phyloP scores from a whole-genome alignment of 2,888 invertebrate genomes.

The Dichetophora obliterata region DNA sequence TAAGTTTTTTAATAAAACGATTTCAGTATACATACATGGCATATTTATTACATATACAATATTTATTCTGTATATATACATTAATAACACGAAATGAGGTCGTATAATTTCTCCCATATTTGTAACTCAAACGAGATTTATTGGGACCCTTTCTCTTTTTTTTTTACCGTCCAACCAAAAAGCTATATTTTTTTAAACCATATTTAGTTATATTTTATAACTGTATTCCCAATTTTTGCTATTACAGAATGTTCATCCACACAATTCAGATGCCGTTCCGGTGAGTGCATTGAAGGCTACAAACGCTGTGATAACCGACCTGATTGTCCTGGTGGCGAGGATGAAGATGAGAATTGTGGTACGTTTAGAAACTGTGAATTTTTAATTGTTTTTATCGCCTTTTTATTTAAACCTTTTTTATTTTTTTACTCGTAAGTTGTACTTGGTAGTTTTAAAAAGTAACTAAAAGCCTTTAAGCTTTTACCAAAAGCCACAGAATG shows the following conservation, averaged over 20 bases:
- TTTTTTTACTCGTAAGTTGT: not conserved
- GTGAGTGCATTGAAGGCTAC: slow-evolving; percentile 73
- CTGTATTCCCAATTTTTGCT: slow-evolving; percentile 36
- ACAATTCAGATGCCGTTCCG: slow-evolving; percentile 76
- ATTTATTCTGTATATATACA: no score
- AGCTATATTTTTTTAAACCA: no score
- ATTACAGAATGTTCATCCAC: slow-evolving; percentile 71
- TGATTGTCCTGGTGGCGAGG: slow-evolving; percentile 75
- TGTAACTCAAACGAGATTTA: no score
- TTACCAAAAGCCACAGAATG: no score
- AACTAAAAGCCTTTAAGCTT: slow-evolving; percentile 9
- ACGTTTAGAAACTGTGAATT: slow-evolving; percentile 54
- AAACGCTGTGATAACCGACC: slow-evolving; percentile 72
- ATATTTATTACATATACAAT: no score
- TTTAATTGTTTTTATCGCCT: not conserved
- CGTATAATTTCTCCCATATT: no score
- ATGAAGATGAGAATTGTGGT: slow-evolving; percentile 72
- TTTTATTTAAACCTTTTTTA: not conserved
- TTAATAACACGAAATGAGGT: no score
- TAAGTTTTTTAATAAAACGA: no score
- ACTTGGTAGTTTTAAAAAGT: not conserved
- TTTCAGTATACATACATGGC: no score
- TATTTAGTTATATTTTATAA: no score
- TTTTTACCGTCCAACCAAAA: no score
- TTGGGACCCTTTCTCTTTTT: no score